Conservation (phyloP, 2,888 invertebrate genomes). For the Halictus quadricinctus region DNA sequence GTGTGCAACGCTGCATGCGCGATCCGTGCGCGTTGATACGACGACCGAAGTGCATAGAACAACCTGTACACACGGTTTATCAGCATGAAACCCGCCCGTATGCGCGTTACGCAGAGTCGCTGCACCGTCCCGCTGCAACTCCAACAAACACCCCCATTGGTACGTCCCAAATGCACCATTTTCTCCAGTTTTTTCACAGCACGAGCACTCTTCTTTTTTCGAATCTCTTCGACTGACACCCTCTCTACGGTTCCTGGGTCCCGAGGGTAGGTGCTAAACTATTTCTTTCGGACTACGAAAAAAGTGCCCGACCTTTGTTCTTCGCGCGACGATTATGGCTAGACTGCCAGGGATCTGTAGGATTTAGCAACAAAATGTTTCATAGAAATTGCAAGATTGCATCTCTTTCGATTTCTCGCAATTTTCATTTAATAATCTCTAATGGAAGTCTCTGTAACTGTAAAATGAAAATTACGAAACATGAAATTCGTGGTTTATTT, state of each 20-base stretch:
- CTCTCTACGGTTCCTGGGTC: background rate
- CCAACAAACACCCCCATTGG: slow-evolving; percentile 45
- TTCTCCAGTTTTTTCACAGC: slow-evolving; percentile 53
- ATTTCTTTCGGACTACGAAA: background rate
- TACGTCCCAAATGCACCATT: slow-evolving; percentile 20
- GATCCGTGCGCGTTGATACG: slow-evolving; percentile 17
- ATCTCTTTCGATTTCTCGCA: too few species aligned
- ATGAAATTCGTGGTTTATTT: too few species aligned
- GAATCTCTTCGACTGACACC: background rate
- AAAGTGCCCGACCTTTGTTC: background rate
- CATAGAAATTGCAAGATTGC: too few species aligned
- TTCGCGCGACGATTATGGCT: too few species aligned
- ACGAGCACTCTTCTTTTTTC: slow-evolving; percentile 11
- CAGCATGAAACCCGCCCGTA: slow-evolving; percentile 1
- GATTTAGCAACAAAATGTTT: too few species aligned
- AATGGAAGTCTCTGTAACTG: too few species aligned
- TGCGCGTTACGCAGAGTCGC: slow-evolving; percentile 52
- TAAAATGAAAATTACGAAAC: too few species aligned
- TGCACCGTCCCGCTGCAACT: slow-evolving; percentile 51
- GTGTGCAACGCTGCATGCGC: background rate
- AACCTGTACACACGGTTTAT: background rate
- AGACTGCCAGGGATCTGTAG: too few species aligned
- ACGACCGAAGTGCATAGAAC: background rate
- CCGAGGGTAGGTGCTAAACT: background rate
- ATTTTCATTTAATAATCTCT: too few species aligned